Evolutionary conservation across 2,888 invertebrate genomes (phyloP), one percentile per base, ranked within the genome.

Genomic region (Drosophila tripunctata): DNA sequence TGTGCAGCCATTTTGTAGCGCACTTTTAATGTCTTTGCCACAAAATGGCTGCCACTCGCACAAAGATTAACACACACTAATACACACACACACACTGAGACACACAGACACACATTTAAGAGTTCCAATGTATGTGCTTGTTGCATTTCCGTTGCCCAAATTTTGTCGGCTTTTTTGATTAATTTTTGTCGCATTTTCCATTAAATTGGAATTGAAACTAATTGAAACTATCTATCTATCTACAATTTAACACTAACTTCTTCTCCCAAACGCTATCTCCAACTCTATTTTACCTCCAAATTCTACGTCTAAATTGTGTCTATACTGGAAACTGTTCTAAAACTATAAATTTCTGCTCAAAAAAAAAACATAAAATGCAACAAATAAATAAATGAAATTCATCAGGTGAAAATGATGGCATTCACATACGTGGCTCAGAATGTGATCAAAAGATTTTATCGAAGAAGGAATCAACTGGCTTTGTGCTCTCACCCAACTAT

Each of bases 391-490:
- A n/a, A n/a, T 47, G 48, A 36, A 64, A 48, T 63, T 54, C 69
- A 76, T 72, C 71, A 90, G 96, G 95, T 92, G 96, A 96, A 93
- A 96, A 96, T 92, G 96, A 96, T 91, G 97, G 97, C 79, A 96
- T 96, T 93, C 98, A 98, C 93, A 97, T 98, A 91, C 94, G 96
- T 90, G 98, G 98, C 90, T 97, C 98, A 82, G 99, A 99, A 93
- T 99, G 99, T 93, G 99, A 99, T 93, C 98, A 98, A 92, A 96
- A 98, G 92, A 98, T 99, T 90, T 94, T 98, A 87, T 98, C 98
- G 92, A 95, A 95, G 92, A 97, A 97, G 92, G 96, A 97, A 92
- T 97, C 97, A 63, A 95, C 94, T 88, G 99, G 99, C 86, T 95
- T 94, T 91, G 97, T 99, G 88, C 96, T 96, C 93, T 98, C 98